Conservation (phyloP, 2,888 invertebrate genomes). For the Trissonchulus latispiculum region DNA sequence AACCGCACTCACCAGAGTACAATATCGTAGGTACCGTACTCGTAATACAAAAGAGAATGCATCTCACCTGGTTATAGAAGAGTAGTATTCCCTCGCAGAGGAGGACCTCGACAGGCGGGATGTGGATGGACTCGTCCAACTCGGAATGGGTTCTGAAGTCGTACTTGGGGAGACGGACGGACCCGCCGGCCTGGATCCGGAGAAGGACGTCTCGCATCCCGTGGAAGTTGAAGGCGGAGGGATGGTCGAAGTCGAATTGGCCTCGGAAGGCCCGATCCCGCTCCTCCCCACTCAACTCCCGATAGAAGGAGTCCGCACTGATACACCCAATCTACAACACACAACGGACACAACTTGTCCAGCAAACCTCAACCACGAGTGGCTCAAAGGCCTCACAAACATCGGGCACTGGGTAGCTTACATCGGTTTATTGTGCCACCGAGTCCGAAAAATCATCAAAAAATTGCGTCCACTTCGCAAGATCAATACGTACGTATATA, state of each 20-base stretch:
- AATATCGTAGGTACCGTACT: no score
- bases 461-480: no score
- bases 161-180: conserved; percentile 81
- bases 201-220: not conserved
- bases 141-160: conserved; percentile 81
- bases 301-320: conserved; percentile 93
- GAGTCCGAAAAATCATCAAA: no score
- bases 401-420: no score
- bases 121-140: conserved; percentile 55
- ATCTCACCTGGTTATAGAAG: conserved; percentile 88
- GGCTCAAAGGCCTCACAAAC: no score
- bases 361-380: no score
- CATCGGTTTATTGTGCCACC: no score
- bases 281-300: conserved; percentile 67
- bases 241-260: conserved; percentile 96
- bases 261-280: conserved; percentile 66
- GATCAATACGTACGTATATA: no score
- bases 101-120: conserved; percentile 90
- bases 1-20: no score
- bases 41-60: no score
- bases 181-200: conserved; percentile 59
- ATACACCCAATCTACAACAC: no score
- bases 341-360: no score
- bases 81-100: conserved; percentile 94
- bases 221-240: conserved; percentile 49